Base-by-base conservation (phyloP, 2,888 invertebrate species). In the Epinotia brunnichana region DNA sequence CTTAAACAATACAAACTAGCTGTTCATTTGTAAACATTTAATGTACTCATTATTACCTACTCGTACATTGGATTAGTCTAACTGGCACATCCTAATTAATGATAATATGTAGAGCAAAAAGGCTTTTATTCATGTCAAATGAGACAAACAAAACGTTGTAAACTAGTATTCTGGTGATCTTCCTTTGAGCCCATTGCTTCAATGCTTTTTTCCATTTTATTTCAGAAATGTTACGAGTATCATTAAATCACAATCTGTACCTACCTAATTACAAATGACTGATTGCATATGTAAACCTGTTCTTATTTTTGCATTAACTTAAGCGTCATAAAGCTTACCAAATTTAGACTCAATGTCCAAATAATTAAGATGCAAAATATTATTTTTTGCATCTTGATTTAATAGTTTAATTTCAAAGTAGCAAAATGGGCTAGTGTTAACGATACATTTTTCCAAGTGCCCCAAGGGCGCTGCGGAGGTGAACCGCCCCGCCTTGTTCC, bases 401-500 rank as follows among this genome's bases (percentile, higher is more conserved):
- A 51, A 10, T 19, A 17, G 51, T 53, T 53, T 53, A 53, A 9
- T 19, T 19, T 51, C 60, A 61, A 69, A 39, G n/a, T 64, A 60
- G 73, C 73, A 73, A 59, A 57, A 59, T 59, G 19, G 60, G 53
- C 39, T 44, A 17, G 35, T 62, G 61, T 62, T 68, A 68, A 72
- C 48, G 61, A 62, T 67, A 71, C 56, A 57, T 75, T 78, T 77
- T 78, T 76, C 74, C 62, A 74, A 79, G 81, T 77, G 71, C 77
- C 76, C 76, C 83, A 83, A 86, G 86, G 86, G 80, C 79, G 77
- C 63, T 68, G 75, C 78, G 79, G 82, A 82, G 85, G 83, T 82
- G 80, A 78, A 81, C 75, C 80, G 79, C 79, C 78, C 79, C 78
- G 75, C 73, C 74, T 78, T 74, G 85, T 88, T 90, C 90, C 90